Evolutionary conservation across 2,888 invertebrate genomes (phyloP).

Genomic region (Cyrtodaria siliqua): DNA sequence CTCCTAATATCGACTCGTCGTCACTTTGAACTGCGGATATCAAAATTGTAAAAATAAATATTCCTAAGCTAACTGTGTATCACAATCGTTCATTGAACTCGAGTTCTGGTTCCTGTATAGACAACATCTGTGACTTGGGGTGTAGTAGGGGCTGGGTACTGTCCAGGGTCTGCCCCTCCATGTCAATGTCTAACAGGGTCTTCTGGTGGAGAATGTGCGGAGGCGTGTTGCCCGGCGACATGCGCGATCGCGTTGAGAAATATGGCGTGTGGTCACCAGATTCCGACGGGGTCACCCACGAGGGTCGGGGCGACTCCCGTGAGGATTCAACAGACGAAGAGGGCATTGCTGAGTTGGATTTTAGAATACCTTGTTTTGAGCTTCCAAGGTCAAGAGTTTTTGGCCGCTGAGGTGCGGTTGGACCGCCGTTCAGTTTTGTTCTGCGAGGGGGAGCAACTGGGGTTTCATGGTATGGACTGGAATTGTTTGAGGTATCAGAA

Average conservation of each 20-base stretch:
- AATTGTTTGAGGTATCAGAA: slow-evolving; percentile 90
- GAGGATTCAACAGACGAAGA: slow-evolving; percentile 44
- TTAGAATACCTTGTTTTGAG: slow-evolving; percentile 62
- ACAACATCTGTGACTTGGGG: slow-evolving; percentile 50
- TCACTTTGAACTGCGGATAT: too few species aligned
- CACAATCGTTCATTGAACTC: slow-evolving; percentile 67
- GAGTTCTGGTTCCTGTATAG: slow-evolving; percentile 61
- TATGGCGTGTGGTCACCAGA: slow-evolving; percentile 93
- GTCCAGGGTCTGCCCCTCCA: slow-evolving; percentile 85
- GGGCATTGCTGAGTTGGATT: slow-evolving; percentile 54
- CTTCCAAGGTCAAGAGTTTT: slow-evolving; percentile 87
- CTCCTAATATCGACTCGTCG: too few species aligned
- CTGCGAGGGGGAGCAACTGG: slow-evolving; percentile 69
- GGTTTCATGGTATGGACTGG: slow-evolving; percentile 66
- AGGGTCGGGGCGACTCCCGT: slow-evolving; percentile 58
- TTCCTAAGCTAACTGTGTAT: slow-evolving; percentile 9
- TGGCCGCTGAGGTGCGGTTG: slow-evolving; percentile 86
- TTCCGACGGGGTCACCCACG: slow-evolving; percentile 63
- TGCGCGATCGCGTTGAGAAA: slow-evolving; percentile 90
- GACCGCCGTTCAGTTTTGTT: slow-evolving; percentile 64
- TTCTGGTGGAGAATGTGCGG: slow-evolving; percentile 83
- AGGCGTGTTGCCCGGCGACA: slow-evolving; percentile 88
- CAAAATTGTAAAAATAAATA: not conserved
- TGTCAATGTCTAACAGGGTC: slow-evolving; percentile 85
- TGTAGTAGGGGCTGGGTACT: slow-evolving; percentile 78